Evolutionary conservation across 1,140 invertebrate species (phyloP).

Genomic region (Drosophila rhopaloa): DNA sequence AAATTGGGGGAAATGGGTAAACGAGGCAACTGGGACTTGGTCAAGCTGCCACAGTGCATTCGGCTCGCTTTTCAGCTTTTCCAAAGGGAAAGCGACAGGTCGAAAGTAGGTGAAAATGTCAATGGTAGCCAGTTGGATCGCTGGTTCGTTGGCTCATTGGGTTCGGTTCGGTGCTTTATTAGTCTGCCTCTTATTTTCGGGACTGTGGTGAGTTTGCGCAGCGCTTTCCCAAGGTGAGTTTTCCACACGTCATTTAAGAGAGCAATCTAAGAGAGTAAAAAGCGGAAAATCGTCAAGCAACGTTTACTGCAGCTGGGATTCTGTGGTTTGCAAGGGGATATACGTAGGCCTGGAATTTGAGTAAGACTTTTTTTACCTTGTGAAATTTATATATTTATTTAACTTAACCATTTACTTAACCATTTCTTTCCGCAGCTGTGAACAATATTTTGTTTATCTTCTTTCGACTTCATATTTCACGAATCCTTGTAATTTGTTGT

Average conservation of each 20-base stretch:
- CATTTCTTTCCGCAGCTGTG: no score
- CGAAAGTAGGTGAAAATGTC: constrained; percentile 54
- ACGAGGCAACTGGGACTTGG: constrained; percentile 61
- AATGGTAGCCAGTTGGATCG: constrained; percentile 35
- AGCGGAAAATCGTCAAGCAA: no score
- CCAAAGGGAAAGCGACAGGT: constrained; percentile 61
- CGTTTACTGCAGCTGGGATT: background rate
- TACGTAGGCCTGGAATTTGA: background rate
- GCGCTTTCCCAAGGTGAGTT: constrained; percentile 26
- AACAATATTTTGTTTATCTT: no score
- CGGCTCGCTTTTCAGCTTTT: constrained; percentile 8
- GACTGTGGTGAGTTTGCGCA: constrained; percentile 56
- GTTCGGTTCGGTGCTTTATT: constrained; percentile 8
- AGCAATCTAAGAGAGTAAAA: constrained; percentile 6
- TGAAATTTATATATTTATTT: no score
- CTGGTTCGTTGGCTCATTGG: constrained; percentile 16
- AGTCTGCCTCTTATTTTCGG: background rate
- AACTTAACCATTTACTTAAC: no score
- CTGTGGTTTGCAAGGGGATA: background rate
- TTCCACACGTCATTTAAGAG: constrained; percentile 34
- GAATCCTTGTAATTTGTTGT: no score
- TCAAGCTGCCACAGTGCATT: constrained; percentile 60
- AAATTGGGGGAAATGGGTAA: constrained; percentile 60
- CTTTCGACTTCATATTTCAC: no score
- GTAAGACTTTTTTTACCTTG: background rate